These are phyloP conservation scores for Hemitrygon akajei DNA, from an alignment of 2,797 vertebrate species.

Conservation along the genomic window DNA sequence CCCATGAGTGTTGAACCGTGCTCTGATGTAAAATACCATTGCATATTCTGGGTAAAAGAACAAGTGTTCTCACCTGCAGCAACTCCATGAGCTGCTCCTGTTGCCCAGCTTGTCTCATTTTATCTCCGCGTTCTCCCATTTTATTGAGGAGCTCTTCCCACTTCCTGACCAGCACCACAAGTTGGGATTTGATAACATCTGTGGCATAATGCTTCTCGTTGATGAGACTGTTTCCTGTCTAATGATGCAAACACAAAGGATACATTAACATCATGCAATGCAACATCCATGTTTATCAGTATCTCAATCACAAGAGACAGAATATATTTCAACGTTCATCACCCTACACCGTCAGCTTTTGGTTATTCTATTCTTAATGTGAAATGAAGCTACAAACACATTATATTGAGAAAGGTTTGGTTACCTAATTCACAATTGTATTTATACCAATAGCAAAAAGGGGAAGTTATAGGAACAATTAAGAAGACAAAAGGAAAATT, in stretches of 20 bases:
- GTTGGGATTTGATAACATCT: slow-evolving; percentile 57
- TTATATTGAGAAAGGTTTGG: too few species aligned
- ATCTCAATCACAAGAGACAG: too few species aligned
- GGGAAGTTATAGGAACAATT: too few species aligned
- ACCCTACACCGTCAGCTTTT: too few species aligned
- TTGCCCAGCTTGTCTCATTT: slow-evolving; percentile 72
- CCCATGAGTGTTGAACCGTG: not conserved
- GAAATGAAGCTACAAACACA: too few species aligned
- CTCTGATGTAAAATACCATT: too few species aligned
- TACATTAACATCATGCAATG: not conserved
- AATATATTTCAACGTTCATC: too few species aligned
- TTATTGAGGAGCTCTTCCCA: slow-evolving; percentile 69
- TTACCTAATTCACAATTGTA: too few species aligned
- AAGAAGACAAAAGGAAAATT: too few species aligned
- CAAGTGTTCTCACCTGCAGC: slow-evolving; percentile 56
- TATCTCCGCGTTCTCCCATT: slow-evolving; percentile 71
- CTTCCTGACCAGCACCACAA: slow-evolving; percentile 55
- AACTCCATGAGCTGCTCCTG: slow-evolving; percentile 80
- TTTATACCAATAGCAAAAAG: too few species aligned
- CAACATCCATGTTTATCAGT: not conserved
- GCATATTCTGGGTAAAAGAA: not conserved
- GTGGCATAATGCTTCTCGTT: slow-evolving; percentile 54
- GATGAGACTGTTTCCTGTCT: slow-evolving; percentile 68
- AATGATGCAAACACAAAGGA: not conserved
- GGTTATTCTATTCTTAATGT: too few species aligned